phyloP scores from a whole-genome alignment of 92 coral and sea anemone genomes.

The Epizoanthus illoricatus region DNA sequence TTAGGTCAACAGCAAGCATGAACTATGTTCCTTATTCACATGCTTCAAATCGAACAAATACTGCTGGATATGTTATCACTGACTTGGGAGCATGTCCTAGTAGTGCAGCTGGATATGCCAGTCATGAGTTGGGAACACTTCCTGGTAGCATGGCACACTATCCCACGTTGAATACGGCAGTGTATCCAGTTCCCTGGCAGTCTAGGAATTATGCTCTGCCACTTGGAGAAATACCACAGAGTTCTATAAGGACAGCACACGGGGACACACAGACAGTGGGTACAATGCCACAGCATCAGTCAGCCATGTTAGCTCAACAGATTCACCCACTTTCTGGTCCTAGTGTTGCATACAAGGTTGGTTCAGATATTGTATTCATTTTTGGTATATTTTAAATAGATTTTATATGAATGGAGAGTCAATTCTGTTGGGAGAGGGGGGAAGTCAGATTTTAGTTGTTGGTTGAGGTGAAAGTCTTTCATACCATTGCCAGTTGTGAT shows the following conservation, averaged over 20 bases:
- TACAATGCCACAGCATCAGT: not conserved
- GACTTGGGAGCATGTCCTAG: not conserved
- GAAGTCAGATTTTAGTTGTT: too few species aligned
- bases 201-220: conserved; percentile 50
- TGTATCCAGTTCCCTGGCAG: conserved; percentile 60
- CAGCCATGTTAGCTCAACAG: not conserved
- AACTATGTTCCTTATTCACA: not conserved
- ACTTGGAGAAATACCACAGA: conserved; percentile 44
- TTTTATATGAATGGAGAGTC: too few species aligned
- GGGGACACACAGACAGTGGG: not conserved
- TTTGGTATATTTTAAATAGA: too few species aligned
- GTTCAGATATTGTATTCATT: not conserved
- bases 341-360: conserved; percentile 24
- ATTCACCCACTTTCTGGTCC: not conserved
- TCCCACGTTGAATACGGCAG: conserved; percentile 27
- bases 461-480: too few species aligned
- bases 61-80: not conserved
- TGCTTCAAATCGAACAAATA: not conserved
- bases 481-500: too few species aligned
- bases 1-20: not conserved
- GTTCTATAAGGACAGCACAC: not conserved
- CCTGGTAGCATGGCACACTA: not conserved
- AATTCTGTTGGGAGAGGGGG: too few species aligned
- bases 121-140: not conserved
- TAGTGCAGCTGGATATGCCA: not conserved